phyloP scores from a whole-genome alignment of 2,113 vertebrate species.

The Cochlearius cochlearius region DNA sequence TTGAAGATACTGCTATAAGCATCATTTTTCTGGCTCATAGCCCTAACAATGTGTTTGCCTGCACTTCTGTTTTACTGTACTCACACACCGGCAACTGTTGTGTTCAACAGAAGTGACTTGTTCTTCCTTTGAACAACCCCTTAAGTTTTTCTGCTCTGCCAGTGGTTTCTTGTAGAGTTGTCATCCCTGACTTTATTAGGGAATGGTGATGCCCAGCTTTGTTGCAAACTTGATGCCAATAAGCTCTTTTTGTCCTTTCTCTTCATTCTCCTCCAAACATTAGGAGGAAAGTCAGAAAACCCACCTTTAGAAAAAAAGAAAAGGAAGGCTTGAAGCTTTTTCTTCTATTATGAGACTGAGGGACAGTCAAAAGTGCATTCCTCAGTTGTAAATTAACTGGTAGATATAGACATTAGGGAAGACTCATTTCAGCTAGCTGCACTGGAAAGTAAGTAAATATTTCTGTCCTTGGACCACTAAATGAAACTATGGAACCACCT shows the following conservation, averaged over 20 bases:
- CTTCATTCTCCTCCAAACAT: background rate
- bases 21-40: background rate
- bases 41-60: background rate
- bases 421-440: background rate
- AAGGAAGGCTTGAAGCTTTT: background rate
- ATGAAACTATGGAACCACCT: background rate
- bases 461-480: background rate
- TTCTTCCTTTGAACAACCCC: background rate
- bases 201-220: background rate
- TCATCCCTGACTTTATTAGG: background rate
- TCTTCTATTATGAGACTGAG: background rate
- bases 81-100: background rate
- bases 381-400: background rate
- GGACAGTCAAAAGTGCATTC: background rate
- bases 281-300: background rate
- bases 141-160: background rate
- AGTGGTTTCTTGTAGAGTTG: background rate
- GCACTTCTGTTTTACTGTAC: background rate
- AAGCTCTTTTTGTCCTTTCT: background rate
- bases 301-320: background rate
- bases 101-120: background rate
- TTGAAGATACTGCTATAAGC: background rate
- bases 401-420: background rate
- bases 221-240: background rate
- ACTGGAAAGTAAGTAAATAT: background rate